A percentile compares a stretch with the other conserved stretches of the same genome.
Evolutionary conservation across 2,113 vertebrate species (phyloP).

Genomic region (Nycticryphes semicollaris): DNA sequence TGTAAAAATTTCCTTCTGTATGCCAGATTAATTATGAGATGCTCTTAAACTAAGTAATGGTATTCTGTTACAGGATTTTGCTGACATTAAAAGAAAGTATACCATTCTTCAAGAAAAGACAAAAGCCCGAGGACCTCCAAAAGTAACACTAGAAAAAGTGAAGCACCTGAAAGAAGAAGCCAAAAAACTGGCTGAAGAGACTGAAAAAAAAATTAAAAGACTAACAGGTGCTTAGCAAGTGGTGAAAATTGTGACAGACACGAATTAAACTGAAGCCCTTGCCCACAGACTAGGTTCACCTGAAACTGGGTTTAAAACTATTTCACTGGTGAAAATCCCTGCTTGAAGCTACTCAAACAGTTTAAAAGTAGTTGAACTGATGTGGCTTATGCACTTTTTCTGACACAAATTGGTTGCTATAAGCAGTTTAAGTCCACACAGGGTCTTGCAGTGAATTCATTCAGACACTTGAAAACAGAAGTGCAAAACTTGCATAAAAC

Average conservation of each 20-base stretch:
- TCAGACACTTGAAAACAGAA: background rate
- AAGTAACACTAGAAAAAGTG: constrained; percentile 68
- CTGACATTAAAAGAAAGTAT: constrained; percentile 70
- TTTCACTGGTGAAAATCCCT: background rate
- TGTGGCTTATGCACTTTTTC: background rate
- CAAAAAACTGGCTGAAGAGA: constrained; percentile 71
- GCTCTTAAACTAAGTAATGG: background rate
- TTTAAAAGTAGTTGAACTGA: background rate
- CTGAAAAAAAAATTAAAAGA: constrained; percentile 77
- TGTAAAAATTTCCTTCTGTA: background rate
- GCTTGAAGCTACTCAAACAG: background rate
- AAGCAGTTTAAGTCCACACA: background rate
- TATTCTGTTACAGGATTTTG: constrained; percentile 75
- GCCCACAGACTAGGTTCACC: background rate
- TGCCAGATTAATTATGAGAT: background rate
- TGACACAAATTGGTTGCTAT: background rate
- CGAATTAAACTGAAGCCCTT: background rate
- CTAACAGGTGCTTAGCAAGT: constrained; percentile 72
- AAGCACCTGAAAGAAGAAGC: constrained; percentile 74
- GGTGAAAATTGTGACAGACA: background rate
- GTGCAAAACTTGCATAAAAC: background rate
- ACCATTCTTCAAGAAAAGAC: constrained; percentile 71
- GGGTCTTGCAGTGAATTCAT: background rate
- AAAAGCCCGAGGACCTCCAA: background rate
- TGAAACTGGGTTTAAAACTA: background rate